Base-by-base conservation (phyloP, 2,113 vertebrate species). In the Alaudala cheleensis region DNA sequence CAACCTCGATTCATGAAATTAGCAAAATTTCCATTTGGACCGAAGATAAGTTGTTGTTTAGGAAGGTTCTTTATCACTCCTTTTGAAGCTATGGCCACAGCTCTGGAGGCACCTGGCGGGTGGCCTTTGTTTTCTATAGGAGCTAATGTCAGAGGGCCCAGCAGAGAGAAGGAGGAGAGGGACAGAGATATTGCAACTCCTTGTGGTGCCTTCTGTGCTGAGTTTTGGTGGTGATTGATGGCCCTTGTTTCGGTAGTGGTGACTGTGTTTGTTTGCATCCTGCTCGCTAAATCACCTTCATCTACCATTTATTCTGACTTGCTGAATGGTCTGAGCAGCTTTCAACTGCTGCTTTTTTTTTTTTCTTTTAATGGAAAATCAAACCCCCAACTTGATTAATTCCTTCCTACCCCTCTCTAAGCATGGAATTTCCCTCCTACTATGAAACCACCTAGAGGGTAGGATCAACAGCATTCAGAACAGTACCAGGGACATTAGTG, bases 301-400 rank as follows among this genome's bases (percentile, higher is more conserved):
- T 51, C 64, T 29, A 78, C 73, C 69, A 79, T 93, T 90, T 90
- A 90, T 81, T 86, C 56, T 79, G 90, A 88, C 80, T 93, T 93
- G 67, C 64, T 93, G 82, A 90, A 81, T 51, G 47, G 31, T 90
- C 60, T 0, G 14, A 96, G 67, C 76, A 90, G 71, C 58, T 94
- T 91, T 90, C 74, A 80, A 25, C 58, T 61, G 74, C 58, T 93
- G 87, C 25, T 9, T 54, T n/a, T 40, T 19, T 40, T 33, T 51
- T 65, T 51, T 58, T 33, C 65, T 58, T n/a, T 67, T 42, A 70
- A 67, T 71, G 65, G 77, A 71, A 83, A 94, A 83, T 42, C 42
- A 23, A 45, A 91, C 90, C 10, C 4, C 4, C 6, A 1, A 22
- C 37, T 92, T 61, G 61, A 67, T 92, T 83, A 96, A 93, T 90